Evolutionary conservation across 2,888 invertebrate genomes (phyloP).

Genomic region (Mythimna impura): DNA sequence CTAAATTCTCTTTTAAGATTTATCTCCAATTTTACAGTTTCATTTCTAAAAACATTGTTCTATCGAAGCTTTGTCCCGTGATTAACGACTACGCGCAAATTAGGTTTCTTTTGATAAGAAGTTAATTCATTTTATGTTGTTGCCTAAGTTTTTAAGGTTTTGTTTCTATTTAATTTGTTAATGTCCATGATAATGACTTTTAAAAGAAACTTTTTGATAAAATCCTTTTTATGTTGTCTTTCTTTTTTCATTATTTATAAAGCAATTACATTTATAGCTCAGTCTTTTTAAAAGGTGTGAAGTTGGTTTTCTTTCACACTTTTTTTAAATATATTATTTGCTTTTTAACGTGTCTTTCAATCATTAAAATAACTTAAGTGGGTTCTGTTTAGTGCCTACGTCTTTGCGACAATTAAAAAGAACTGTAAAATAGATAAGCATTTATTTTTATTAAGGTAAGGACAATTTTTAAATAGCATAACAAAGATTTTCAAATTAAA

Average conservation of each 20-base stretch:
- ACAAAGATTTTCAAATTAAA: not conserved
- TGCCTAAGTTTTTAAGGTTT: constrained; percentile 53
- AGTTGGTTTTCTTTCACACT: not conserved
- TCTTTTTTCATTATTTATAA: constrained; percentile 11
- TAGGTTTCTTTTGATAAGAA: constrained; percentile 59
- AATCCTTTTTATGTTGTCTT: constrained; percentile 20
- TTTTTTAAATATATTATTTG: not conserved
- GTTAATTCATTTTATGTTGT: constrained; percentile 55
- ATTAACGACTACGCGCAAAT: constrained; percentile 54
- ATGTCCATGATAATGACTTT: constrained; percentile 57
- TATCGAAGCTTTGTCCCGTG: constrained; percentile 50
- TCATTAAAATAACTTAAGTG: not conserved
- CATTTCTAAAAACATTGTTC: constrained; percentile 43
- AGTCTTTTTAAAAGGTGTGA: not conserved
- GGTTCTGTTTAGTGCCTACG: not conserved
- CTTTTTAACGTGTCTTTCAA: not conserved
- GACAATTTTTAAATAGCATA: not conserved
- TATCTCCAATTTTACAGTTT: constrained; percentile 31
- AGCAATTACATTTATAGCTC: not conserved
- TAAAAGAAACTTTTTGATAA: constrained; percentile 32
- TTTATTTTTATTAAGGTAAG: not conserved
- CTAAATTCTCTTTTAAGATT: constrained; percentile 17
- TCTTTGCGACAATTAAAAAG: not conserved
- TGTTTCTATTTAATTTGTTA: constrained; percentile 53
- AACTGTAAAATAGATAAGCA: not conserved